Percentiles rank a stretch among this genome's conserved stretches.
Conservation (phyloP, 2,888 invertebrate genomes). For the Bibio marci region DNA sequence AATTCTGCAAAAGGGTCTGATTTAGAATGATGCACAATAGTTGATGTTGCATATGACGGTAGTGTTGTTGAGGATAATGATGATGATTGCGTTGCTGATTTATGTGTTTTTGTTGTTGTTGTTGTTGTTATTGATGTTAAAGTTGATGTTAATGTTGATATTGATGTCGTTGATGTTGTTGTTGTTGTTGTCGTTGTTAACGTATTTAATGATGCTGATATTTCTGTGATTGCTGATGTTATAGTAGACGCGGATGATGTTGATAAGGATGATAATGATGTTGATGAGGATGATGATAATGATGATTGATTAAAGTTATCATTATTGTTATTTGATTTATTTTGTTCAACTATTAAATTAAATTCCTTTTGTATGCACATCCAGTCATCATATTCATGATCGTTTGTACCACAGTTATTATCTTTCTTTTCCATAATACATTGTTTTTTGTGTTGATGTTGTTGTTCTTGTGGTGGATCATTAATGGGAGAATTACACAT, state of each 20-base stretch:
- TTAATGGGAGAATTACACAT: constrained; percentile 4
- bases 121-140: constrained; percentile 23
- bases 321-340: constrained; percentile 10
- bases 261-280: neutral
- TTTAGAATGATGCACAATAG: no score
- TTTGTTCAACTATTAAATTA: constrained; percentile 27
- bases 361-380: constrained; percentile 48
- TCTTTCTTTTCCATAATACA: constrained; percentile 11
- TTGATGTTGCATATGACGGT: constrained; percentile 14
- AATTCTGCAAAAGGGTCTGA: no score
- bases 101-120: constrained; percentile 12
- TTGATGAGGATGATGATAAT: no score
- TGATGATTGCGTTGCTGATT: no score
- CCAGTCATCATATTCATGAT: constrained; percentile 52
- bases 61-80: no score
- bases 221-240: constrained; percentile 4
- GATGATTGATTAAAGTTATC: constrained; percentile 4
- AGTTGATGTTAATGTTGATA: constrained; percentile 19
- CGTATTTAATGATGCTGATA: constrained; percentile 5
- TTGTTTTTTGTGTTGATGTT: constrained; percentile 2
- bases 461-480: neutral
- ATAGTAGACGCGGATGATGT: neutral
- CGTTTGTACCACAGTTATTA: no score
- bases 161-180: constrained; percentile 12
- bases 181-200: constrained; percentile 6